phyloP scores from a whole-genome alignment of 2,888 invertebrate genomes.

The Dinocampus coccinellae region DNA sequence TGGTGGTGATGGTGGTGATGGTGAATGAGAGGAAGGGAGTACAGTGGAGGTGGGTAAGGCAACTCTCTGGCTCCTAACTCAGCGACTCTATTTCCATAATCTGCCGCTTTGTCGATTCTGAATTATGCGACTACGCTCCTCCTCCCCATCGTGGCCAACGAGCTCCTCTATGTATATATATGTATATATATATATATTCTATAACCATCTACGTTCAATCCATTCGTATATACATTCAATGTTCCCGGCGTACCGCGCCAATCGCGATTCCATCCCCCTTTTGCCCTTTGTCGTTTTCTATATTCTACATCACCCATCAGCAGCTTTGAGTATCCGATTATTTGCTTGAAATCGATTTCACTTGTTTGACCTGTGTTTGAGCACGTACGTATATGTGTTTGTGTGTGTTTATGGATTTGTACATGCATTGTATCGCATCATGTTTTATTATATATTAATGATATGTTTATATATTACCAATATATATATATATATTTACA shows the following conservation, averaged over 20 bases:
- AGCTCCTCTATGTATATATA: too few relatives aligned
- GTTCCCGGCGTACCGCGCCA: slow-evolving; percentile 40
- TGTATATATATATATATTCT: slow-evolving; percentile 26
- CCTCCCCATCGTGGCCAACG: slow-evolving; percentile 42
- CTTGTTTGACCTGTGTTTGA: slow-evolving; percentile 62
- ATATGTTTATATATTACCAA: too few relatives aligned
- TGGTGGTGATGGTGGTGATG: slow-evolving; percentile 14
- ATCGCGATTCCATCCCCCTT: background rate
- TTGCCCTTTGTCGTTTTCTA: slow-evolving; percentile 14
- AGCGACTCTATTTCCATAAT: slow-evolving; percentile 69
- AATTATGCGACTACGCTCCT: slow-evolving; percentile 65
- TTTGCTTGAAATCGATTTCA: slow-evolving; percentile 68
- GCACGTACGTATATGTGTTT: too few relatives aligned
- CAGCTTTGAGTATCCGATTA: slow-evolving; percentile 64
- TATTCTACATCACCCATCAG: slow-evolving; percentile 14
- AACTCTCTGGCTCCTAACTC: slow-evolving; percentile 58
- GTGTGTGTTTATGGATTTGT: too few relatives aligned
- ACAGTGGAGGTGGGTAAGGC: slow-evolving; percentile 42
- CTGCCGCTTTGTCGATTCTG: slow-evolving; percentile 70
- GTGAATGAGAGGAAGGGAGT: slow-evolving; percentile 37
- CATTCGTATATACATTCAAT: slow-evolving; percentile 40
- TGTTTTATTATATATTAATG: background rate
- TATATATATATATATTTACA: slow-evolving; percentile 15
- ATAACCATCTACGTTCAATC: slow-evolving; percentile 36
- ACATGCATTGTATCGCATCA: slow-evolving; percentile 49